Conservation (phyloP, 2,888 invertebrate genomes). For the Caenorhabditis becei region DNA sequence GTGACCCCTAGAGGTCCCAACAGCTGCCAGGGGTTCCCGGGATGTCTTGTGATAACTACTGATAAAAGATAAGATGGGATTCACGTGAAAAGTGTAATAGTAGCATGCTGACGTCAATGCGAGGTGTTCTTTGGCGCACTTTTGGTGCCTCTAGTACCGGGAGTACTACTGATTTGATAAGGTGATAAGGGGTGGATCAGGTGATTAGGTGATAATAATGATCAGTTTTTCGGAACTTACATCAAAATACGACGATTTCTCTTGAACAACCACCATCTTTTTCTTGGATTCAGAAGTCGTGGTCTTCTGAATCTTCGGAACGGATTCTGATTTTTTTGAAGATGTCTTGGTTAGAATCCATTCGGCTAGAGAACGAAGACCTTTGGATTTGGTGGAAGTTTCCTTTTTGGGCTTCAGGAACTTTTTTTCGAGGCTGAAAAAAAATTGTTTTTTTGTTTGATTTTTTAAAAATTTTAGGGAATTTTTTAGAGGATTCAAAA, state of each 20-base stretch:
- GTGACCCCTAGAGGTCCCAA: no score
- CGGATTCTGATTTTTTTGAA: constrained; percentile 10
- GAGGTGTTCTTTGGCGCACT: background rate
- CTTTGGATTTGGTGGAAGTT: constrained; percentile 17
- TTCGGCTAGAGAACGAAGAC: constrained; percentile 50
- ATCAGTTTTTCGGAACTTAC: constrained; percentile 29
- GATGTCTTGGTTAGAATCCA: constrained; percentile 58
- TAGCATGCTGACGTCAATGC: background rate
- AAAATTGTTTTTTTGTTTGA: background rate
- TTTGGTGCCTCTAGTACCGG: background rate
- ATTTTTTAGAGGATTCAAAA: background rate
- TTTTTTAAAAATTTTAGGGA: no score
- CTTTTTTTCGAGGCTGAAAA: constrained; percentile 66
- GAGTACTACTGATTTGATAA: no score
- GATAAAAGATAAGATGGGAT: background rate
- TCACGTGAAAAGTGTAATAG: background rate
- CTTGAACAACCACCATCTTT: constrained; percentile 24
- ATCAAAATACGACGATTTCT: constrained; percentile 47
- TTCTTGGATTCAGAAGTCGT: constrained; percentile 12
- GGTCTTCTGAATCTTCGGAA: constrained; percentile 3
- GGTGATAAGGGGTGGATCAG: no score
- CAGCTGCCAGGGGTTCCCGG: no score
- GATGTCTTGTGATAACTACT: no score
- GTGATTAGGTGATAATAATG: no score
- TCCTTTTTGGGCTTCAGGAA: constrained; percentile 25